phyloP scores from a whole-genome alignment of 1,140 invertebrate genomes.

The Parasteatoda tepidariorum region DNA sequence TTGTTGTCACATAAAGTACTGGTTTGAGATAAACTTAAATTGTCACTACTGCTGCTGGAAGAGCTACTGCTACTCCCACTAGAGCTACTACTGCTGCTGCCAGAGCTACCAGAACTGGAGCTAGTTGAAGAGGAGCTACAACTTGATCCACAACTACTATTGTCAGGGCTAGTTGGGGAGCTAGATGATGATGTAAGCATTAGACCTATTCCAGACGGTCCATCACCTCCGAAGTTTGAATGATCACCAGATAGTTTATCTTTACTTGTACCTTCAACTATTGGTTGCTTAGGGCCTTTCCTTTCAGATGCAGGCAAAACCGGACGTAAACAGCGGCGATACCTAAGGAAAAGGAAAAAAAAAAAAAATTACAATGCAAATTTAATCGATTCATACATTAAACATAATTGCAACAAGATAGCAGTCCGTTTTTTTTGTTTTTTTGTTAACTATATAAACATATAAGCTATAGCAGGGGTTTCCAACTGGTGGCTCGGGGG shows the following conservation, averaged over 20 bases:
- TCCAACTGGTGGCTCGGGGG: too few species aligned
- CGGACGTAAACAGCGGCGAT: conserved; percentile 41
- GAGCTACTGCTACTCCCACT: conserved; percentile 11
- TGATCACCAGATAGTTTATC: conserved; percentile 24
- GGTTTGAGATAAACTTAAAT: neutral
- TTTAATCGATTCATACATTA: too few species aligned
- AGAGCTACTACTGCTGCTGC: conserved; percentile 25
- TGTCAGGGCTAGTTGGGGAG: conserved; percentile 47
- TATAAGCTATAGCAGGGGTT: too few species aligned
- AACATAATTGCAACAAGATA: too few species aligned
- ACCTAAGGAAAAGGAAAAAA: conserved; percentile 11
- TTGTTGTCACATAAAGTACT: conserved; percentile 2
- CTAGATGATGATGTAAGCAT: conserved; percentile 34
- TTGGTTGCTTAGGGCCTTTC: neutral
- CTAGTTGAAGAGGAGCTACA: conserved; percentile 41
- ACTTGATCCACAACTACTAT: conserved; percentile 52
- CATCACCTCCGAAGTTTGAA: conserved; percentile 36
- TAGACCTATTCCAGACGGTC: conserved; percentile 15
- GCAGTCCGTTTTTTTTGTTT: too few species aligned
- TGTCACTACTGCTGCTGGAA: conserved; percentile 21
- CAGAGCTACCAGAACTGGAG: conserved; percentile 52
- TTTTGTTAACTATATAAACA: too few species aligned
- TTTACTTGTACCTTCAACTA: neutral
- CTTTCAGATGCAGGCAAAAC: conserved; percentile 35
- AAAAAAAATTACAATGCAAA: neutral